phyloP scores from a whole-genome alignment of 2,113 vertebrate species.

The Boleophthalmus pectinirostris region DNA sequence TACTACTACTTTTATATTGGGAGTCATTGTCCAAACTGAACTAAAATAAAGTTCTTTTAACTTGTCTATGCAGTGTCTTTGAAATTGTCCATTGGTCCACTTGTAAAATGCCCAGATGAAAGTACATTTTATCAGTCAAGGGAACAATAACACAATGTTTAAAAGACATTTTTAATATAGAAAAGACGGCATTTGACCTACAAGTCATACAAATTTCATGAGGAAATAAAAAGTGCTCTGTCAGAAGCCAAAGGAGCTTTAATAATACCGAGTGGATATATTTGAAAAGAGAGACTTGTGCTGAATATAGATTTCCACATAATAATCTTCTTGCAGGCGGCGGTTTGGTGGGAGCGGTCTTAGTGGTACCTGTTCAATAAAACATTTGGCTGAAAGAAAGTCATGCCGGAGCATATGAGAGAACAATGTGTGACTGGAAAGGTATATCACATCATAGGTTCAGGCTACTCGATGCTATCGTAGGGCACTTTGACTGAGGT shows the following conservation, averaged over 20 bases:
- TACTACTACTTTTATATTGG: too few relatives aligned
- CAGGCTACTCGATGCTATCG: background rate
- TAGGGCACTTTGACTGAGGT: constrained; percentile 17
- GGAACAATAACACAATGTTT: constrained; percentile 13
- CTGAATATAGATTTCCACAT: constrained; percentile 14
- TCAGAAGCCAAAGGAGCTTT: constrained; percentile 6
- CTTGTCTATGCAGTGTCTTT: background rate
- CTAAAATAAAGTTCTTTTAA: constrained; percentile 10
- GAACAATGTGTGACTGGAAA: constrained; percentile 34
- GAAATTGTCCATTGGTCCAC: constrained; percentile 11
- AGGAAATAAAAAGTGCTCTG: constrained; percentile 9
- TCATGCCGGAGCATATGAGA: constrained; percentile 27
- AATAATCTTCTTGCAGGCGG: constrained; percentile 1
- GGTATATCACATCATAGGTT: constrained; percentile 12
- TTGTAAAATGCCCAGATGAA: background rate
- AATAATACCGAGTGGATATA: constrained; percentile 9
- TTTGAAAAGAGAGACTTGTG: constrained; percentile 4
- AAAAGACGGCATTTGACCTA: constrained; percentile 8
- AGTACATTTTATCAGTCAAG: background rate
- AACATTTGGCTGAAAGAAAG: constrained; percentile 14
- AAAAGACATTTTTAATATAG: constrained; percentile 11
- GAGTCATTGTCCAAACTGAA: background rate
- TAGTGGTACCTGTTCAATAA: constrained; percentile 10
- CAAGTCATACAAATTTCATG: constrained; percentile 13
- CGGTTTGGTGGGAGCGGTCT: constrained; percentile 2